Evolutionary conservation across 92 coral and sea anemone genomes (phyloP).

Genomic region (Zoanthus solanderi): DNA sequence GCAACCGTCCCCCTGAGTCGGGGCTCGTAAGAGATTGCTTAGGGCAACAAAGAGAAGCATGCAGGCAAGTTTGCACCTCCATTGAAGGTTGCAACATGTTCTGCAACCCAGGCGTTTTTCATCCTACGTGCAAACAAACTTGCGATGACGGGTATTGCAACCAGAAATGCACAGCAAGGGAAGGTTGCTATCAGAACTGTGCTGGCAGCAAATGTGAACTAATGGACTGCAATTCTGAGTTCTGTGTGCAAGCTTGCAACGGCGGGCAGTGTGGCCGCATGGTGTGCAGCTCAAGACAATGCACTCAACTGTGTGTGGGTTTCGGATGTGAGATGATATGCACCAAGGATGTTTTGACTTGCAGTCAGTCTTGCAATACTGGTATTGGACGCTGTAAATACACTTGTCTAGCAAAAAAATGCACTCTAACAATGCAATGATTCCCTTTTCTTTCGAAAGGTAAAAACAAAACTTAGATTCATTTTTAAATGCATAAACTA

Average conservation of each 20-base stretch:
- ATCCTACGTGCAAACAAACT: conserved; percentile 80
- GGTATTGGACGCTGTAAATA: conserved; percentile 68
- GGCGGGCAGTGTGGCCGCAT: conserved; percentile 84
- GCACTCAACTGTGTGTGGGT: conserved; percentile 77
- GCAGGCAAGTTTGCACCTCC: conserved; percentile 71
- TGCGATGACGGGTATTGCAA: conserved; percentile 80
- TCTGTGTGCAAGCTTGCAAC: conserved; percentile 77
- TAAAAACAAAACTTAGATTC: too few relatives aligned
- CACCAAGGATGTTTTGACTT: conserved; percentile 66
- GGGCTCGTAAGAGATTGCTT: conserved; percentile 59
- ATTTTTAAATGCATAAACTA: too few relatives aligned
- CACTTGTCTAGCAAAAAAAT: conserved; percentile 78
- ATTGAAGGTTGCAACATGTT: conserved; percentile 74
- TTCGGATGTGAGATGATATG: conserved; percentile 82
- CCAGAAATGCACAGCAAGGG: conserved; percentile 69
- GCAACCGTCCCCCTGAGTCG: conserved; percentile 74
- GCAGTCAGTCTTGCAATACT: conserved; percentile 78
- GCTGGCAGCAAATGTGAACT: conserved; percentile 80
- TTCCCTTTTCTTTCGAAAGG: not conserved
- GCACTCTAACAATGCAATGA: conserved; percentile 48
- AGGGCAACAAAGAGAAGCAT: conserved; percentile 57
- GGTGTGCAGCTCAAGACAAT: conserved; percentile 73
- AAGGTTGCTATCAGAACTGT: conserved; percentile 77
- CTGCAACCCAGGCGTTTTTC: conserved; percentile 62
- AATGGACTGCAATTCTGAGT: conserved; percentile 74